Evolutionary conservation across 2,797 vertebrate species (phyloP), one percentile per base, ranked within the genome.

Genomic region (Ctenopoma kingsleyae): DNA sequence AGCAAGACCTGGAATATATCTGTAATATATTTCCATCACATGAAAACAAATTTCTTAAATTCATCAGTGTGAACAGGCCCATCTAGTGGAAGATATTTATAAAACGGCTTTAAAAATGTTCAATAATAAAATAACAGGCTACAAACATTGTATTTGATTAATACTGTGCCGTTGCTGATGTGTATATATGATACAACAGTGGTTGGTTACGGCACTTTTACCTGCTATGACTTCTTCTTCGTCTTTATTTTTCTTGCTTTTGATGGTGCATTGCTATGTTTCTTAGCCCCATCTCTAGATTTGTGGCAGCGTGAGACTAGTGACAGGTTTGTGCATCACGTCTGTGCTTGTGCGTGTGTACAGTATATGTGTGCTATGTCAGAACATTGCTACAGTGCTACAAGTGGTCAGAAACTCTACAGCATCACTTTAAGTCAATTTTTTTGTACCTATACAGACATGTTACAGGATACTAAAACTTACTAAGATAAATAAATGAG

Each of bases 51-150:
- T 30, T 16, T 49, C 30, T 69, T 51, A 41, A 58, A 74, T 22
- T 36, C 10, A 55, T 38, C 13, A 51, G 70, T 59, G 74, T 63
- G 62, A 65, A 81, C 71, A 79, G 83, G 79, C 50, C 81, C 82
- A 89, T 89, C 87, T 91, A 71, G 81, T 89, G 82, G 84, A 78
- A 68, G n/a, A 61, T 49, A 63, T 54, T 15, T 8, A 60, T 25
- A 49, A 43, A 48, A 27, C 23, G 44, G 7, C 2, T 5, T 22
- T 30, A 5, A 7, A 3, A 36, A 27, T 52, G 1, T 25, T 3
- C 8, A 20, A 40, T 4, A 13, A 52, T 2, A 22, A 40, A 32
- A 11, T 38, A 32, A 41, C n/a, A 38, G 40, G 11, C 27, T 46
- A 38, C 30, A 12, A 36, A 11, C 11, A 36, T 36, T 3, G 11